phyloP scores from a whole-genome alignment of 2,113 vertebrate genomes.

The Neogobius melanostomus region DNA sequence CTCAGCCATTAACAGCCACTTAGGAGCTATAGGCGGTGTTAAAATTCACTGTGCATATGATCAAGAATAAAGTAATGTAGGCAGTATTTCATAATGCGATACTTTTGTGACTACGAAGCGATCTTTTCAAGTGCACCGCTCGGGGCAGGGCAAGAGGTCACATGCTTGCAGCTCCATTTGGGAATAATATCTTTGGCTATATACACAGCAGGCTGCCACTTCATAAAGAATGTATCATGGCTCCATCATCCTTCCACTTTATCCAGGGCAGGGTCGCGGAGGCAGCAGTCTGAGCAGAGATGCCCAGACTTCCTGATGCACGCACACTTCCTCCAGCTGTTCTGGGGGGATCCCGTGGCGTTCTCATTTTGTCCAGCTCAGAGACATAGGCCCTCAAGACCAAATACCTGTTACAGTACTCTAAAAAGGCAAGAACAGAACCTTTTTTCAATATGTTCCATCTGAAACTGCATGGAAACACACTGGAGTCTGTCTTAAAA shows the following conservation, averaged over 20 bases:
- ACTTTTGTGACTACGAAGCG: not conserved
- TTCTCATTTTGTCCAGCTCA: too few relatives aligned
- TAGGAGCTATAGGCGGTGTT: not conserved
- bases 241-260: conserved; percentile 2
- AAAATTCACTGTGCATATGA: not conserved
- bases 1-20: not conserved
- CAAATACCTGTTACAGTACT: too few relatives aligned
- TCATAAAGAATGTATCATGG: not conserved
- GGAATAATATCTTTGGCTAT: conserved; percentile 18
- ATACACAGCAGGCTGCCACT: conserved; percentile 11
- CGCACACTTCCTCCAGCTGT: too few relatives aligned
- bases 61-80: not conserved
- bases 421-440: too few relatives aligned
- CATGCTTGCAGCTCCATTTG: not conserved
- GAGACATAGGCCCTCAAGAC: too few relatives aligned
- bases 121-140: not conserved
- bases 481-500: too few relatives aligned
- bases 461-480: too few relatives aligned
- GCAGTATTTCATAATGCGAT: not conserved
- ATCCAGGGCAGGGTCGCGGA: too few relatives aligned
- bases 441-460: too few relatives aligned
- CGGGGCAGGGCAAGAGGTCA: conserved; percentile 6
- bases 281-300: too few relatives aligned
- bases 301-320: not conserved
- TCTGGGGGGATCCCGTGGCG: too few relatives aligned